Percentiles rank a stretch among this genome's conserved stretches.
phyloP scores from a whole-genome alignment of 1,140 invertebrate species.

The Drosophila kohkoa region DNA sequence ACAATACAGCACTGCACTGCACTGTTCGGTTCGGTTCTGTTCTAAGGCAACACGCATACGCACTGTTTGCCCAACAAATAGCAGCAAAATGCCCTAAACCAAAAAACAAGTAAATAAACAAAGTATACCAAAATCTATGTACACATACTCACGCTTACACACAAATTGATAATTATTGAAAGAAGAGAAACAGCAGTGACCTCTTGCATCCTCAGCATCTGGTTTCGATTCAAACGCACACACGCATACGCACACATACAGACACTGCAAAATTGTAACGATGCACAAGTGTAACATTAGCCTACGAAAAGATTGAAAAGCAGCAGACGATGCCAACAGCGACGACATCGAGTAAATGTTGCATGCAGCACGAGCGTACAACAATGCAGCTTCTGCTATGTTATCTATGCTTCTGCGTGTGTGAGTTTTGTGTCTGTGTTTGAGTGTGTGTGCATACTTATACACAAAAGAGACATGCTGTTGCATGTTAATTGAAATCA shows the following conservation, averaged over 20 bases:
- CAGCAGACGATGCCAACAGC: constrained; percentile 50
- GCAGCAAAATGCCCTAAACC: constrained; percentile 72
- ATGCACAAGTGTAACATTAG: constrained; percentile 82
- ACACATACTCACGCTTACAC: constrained; percentile 26
- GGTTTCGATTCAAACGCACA: not conserved
- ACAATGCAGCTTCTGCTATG: constrained; percentile 43
- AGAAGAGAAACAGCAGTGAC: constrained; percentile 46
- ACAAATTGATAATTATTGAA: constrained; percentile 82
- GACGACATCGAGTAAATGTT: constrained; percentile 41
- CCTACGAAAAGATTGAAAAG: constrained; percentile 80
- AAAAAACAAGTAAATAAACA: constrained; percentile 82
- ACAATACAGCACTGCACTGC: constrained; percentile 19
- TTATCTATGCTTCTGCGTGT: constrained; percentile 6
- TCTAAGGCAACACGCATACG: constrained; percentile 61
- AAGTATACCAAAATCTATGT: constrained; percentile 51
- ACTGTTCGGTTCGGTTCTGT: no score
- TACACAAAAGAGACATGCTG: constrained; percentile 76
- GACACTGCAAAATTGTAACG: constrained; percentile 61
- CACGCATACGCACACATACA: constrained; percentile 5
- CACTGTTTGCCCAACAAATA: constrained; percentile 75
- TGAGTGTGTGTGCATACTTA: constrained; percentile 30
- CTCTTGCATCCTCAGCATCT: constrained; percentile 10
- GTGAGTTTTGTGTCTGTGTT: constrained; percentile 4
- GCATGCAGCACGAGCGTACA: constrained; percentile 46
- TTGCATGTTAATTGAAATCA: constrained; percentile 84